phyloP scores from a whole-genome alignment of 2,113 vertebrate species.

The Cervus canadensis region DNA sequence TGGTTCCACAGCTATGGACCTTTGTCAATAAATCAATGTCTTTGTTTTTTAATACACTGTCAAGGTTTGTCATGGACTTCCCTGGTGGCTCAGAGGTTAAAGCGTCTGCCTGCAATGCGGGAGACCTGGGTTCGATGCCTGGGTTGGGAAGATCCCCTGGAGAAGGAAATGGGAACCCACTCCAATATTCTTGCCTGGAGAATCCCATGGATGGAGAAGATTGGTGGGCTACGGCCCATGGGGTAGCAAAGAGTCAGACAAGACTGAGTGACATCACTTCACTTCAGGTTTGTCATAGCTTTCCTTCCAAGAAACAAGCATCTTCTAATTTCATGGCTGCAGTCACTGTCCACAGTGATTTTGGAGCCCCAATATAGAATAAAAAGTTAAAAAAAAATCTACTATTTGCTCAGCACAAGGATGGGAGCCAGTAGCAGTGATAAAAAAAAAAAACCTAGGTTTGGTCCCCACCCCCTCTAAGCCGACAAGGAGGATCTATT shows the following conservation, averaged over 20 bases:
- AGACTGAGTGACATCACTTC: too few species aligned
- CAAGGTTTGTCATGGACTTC: background rate
- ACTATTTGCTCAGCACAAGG: background rate
- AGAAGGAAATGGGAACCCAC: too few species aligned
- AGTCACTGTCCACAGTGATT: background rate
- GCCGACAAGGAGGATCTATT: background rate
- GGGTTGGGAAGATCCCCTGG: too few species aligned
- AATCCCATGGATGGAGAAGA: too few species aligned
- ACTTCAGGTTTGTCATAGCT: background rate
- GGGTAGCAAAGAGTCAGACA: too few species aligned
- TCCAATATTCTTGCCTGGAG: too few species aligned
- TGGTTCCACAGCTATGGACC: background rate
- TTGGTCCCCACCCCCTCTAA: background rate
- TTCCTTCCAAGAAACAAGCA: background rate
- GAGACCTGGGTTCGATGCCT: too few species aligned
- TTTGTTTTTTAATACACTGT: background rate
- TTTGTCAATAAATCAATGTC: background rate
- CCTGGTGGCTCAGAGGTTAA: too few species aligned
- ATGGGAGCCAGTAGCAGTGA: background rate
- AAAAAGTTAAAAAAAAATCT: background rate
- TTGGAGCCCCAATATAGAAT: background rate
- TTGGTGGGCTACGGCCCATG: too few species aligned
- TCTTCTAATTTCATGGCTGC: background rate
- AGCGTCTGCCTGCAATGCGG: too few species aligned
- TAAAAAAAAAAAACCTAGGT: background rate